These are phyloP conservation scores for Gastrophryne carolinensis DNA, from an alignment of 2,797 vertebrate species.

Conservation along the genomic window DNA sequence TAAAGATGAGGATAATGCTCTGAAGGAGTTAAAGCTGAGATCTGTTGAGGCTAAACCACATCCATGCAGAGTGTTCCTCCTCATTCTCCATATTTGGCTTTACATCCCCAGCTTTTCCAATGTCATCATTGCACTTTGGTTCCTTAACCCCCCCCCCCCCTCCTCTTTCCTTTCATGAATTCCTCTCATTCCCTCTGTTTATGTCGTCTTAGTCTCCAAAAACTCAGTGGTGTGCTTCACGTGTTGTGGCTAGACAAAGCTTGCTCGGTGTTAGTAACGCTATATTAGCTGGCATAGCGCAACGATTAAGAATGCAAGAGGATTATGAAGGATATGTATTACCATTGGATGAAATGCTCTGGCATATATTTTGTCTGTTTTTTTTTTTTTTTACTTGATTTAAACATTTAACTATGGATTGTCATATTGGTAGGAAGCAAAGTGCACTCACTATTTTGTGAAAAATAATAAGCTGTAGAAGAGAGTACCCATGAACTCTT, in stretches of 20 bases:
- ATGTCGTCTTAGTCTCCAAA: conserved; percentile 63
- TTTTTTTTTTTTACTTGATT: not conserved
- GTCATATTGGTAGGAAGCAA: conserved; percentile 48
- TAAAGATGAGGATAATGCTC: not conserved
- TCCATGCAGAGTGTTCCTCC: conserved; percentile 83
- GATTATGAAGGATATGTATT: conserved; percentile 67
- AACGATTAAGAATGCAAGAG: conserved; percentile 54
- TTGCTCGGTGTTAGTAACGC: conserved; percentile 74
- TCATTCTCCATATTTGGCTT: conserved; percentile 58
- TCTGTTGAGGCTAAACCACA: conserved; percentile 65
- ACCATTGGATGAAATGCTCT: not conserved
- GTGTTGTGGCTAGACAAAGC: conserved; percentile 74
- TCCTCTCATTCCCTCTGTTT: conserved; percentile 63
- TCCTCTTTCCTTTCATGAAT: conserved; percentile 56
- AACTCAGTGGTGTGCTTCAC: conserved; percentile 70
- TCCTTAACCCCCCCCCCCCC: conserved; percentile 33
- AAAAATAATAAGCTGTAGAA: not conserved
- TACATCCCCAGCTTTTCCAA: conserved; percentile 65
- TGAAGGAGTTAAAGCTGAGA: conserved; percentile 48
- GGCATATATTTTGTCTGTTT: conserved; percentile 8
- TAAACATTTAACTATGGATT: conserved; percentile 66
- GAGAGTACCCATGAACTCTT: too few species aligned
- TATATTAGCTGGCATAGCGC: conserved; percentile 62
- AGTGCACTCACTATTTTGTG: not conserved
- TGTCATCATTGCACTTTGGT: conserved; percentile 60